Base-by-base conservation (phyloP, 2,888 invertebrate genomes). In the Margaritifera margaritifera region DNA sequence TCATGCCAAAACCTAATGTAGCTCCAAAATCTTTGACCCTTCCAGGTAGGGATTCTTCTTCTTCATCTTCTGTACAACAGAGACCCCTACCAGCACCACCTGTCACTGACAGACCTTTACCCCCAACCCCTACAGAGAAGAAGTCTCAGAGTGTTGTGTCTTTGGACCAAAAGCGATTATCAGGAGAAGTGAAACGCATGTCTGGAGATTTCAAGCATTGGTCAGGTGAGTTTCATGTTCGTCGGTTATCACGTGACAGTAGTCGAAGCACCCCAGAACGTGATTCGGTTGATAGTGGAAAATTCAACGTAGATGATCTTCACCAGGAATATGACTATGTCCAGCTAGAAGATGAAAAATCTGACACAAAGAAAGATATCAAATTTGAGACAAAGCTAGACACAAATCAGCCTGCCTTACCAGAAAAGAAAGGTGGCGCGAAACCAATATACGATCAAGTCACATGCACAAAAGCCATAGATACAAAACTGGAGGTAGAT, bases 291-390 rank as follows among this genome's bases (percentile, higher is more conserved):
- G 53, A 55, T 4, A 66, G 66, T 51, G 42, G 42, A 42, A 42
- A 42, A 42, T 42, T 31, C 27, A 76, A 76, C 51, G 56, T 69
- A 5, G 75, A 65, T 78, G 94, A 94, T 70, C 93, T 94, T 92
- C 92, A 93, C 27, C 96, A 96, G 85, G 96, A 97, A 87, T 96
- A 96, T 88, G 97, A 97, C 90, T 97, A 97, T 88, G 96, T 97
- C n/a, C 84, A 84, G 62, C 91, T 97, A 68, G 91, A 87, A 93
- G 94, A 95, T 3, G 75, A 75, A n/a, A 50, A 65, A 55, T 55
- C 62, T 50, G n/a, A n/a, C 18, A 18, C 42, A 11, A 18, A 60
- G 31, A 25, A 59, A n/a, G n/a, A n/a, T 20, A 25, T 18, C 50
- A 59, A 42, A n/a, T 22, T 50, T 51, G 50, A 50, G 20, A 61